Evolutionary conservation across 2,797 vertebrate genomes (phyloP).

Genomic region (Rostrhamus sociabilis): DNA sequence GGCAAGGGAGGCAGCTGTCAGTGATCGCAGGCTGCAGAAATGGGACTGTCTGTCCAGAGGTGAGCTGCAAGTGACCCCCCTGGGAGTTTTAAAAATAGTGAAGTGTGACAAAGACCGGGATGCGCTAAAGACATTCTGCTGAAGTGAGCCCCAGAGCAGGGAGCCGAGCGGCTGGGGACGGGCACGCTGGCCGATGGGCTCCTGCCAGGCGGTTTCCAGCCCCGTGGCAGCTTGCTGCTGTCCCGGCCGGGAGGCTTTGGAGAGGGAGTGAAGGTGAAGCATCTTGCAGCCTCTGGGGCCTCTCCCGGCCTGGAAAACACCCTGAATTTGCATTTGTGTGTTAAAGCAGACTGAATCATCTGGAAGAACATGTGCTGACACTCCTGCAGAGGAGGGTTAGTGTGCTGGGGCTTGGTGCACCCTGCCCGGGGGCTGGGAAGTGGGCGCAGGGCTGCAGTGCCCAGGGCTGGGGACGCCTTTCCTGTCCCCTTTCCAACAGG

Average conservation of each 20-base stretch:
- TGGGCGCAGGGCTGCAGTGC: accelerated
- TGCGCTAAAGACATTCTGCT: accelerated
- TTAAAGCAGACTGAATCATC: not conserved
- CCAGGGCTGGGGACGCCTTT: not conserved
- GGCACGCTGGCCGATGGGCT: not conserved
- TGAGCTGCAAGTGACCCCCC: not conserved
- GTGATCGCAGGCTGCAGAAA: not conserved
- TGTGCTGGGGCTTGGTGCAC: not conserved
- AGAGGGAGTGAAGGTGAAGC: not conserved
- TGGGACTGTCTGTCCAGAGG: accelerated
- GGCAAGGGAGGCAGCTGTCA: not conserved
- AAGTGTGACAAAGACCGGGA: not conserved
- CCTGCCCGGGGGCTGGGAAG: accelerated
- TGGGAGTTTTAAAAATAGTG: not conserved
- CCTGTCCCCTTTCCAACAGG: not conserved
- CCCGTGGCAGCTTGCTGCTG: accelerated
- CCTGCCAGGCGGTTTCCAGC: not conserved
- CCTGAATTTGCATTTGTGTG: not conserved
- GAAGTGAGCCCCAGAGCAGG: not conserved
- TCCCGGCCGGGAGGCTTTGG: accelerated
- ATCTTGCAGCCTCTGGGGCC: not conserved
- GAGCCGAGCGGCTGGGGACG: accelerated
- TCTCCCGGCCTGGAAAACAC: not conserved
- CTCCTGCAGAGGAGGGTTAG: not conserved
- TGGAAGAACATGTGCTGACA: accelerated